A percentile compares a stretch with the other conserved stretches of the same genome.
Evolutionary conservation across 2,113 vertebrate species (phyloP).

Genomic region (Bagarius yarrelli): DNA sequence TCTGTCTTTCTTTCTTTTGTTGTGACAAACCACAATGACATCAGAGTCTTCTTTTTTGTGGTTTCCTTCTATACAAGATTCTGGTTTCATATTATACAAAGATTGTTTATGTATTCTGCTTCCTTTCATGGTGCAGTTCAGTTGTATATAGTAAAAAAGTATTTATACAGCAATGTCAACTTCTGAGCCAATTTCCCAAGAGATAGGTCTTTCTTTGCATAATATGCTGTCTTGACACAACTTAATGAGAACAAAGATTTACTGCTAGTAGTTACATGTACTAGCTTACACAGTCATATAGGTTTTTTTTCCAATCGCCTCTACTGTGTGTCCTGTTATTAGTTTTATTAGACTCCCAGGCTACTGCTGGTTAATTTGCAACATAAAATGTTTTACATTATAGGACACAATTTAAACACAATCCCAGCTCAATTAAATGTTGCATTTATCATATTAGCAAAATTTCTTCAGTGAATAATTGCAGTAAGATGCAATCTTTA

Average conservation of each 20-base stretch:
- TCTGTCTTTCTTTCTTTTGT: constrained; percentile 12
- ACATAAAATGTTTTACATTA: constrained; percentile 21
- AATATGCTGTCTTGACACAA: background rate
- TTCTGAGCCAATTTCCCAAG: background rate
- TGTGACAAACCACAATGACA: constrained; percentile 4
- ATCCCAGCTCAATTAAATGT: constrained; percentile 15
- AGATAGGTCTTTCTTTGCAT: background rate
- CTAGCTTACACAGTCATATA: background rate
- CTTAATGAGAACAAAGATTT: constrained; percentile 4
- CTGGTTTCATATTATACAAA: background rate
- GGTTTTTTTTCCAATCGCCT: constrained; percentile 17
- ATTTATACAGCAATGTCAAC: background rate
- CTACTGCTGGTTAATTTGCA: constrained; percentile 31
- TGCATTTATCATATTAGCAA: background rate
- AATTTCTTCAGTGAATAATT: background rate
- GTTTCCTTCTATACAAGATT: background rate
- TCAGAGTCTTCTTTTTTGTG: background rate
- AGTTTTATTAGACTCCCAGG: constrained; percentile 37
- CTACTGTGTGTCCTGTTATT: constrained; percentile 29
- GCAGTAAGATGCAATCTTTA: background rate
- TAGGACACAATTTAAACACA: constrained; percentile 14
- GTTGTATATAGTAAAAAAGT: background rate
- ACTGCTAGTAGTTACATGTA: constrained; percentile 7
- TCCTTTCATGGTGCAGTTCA: background rate
- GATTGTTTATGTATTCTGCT: background rate